Base-by-base conservation (phyloP, 2,888 invertebrate genomes). In the Alcis repandata region DNA sequence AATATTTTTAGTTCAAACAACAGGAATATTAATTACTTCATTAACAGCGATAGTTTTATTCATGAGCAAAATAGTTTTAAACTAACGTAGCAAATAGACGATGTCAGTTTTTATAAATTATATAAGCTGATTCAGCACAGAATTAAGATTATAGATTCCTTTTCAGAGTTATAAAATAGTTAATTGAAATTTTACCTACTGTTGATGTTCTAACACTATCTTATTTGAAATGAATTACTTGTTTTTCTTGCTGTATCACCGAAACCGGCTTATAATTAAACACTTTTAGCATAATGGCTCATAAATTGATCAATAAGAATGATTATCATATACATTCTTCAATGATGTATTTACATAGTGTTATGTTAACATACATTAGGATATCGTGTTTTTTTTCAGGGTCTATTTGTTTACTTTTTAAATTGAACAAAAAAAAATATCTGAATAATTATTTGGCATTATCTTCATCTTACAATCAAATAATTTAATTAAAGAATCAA, bases 291-390 rank as follows among this genome's bases (percentile, higher is more conserved):
- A 66, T 60, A 69, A 67, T 60, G 71, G 74, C 67, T 74, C 78
- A 77, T 84, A 82, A 81, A 79, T 56, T 56, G 22, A 53, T 54
- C 11, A 38, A 58, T 61, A 59, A 41, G 40, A 15, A 59, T 11
- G 1, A 27, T n/a, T n/a, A n/a, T 32, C 32, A 11, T 32, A 9
- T 32, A 9, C 27, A 33, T 62, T 41, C 33, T 15, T 43, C 15
- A 6, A 38, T 51, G n/a, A n/a, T 53, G 48, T 61, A n/a, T 53
- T 27, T 27, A n/a, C 20, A 49, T 49, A 22, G 15, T 22, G 36
- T n/a, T 19, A 40, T 49, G 22, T 46, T 40, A 40, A 69, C 33
- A 59, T 69, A 72, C 73, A 77, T 68, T 68, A 27, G 27, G 27
- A 6, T 27, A 27, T 27, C 6, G 27, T 27, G 6, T 4, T 27